phyloP scores from a whole-genome alignment of 2,797 vertebrate genomes.

The Sebastes minor region DNA sequence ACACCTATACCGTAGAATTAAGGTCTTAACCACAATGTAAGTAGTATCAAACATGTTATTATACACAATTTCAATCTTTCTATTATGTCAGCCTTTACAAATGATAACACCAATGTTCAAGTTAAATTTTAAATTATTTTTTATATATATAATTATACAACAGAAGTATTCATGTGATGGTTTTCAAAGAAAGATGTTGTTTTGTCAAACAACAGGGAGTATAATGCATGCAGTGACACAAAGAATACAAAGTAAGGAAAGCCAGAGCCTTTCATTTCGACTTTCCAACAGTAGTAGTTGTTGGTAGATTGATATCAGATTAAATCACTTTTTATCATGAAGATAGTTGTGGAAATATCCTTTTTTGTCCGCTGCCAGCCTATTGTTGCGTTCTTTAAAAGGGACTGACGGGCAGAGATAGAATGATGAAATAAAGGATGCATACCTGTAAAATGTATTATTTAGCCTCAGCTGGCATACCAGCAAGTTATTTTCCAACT shows the following conservation, averaged over 20 bases:
- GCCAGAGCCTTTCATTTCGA: not conserved
- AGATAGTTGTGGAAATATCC: not conserved
- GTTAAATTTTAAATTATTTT: not conserved
- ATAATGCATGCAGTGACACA: not conserved
- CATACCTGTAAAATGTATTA: constrained; percentile 16
- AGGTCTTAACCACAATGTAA: not conserved
- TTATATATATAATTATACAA: not conserved
- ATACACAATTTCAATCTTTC: not conserved
- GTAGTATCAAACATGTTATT: no score
- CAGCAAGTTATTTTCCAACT: not conserved
- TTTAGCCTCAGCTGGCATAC: not conserved
- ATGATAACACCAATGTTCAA: not conserved
- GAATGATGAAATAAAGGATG: not conserved
- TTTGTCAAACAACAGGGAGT: not conserved
- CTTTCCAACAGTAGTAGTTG: not conserved
- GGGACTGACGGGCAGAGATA: not conserved
- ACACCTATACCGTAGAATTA: not conserved
- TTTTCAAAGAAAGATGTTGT: not conserved
- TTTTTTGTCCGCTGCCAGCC: not conserved
- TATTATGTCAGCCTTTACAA: not conserved
- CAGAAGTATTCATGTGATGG: not conserved
- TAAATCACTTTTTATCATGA: not conserved
- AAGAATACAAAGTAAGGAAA: not conserved
- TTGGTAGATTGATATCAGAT: not conserved
- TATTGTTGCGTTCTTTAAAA: not conserved